These are phyloP conservation scores for Reticulitermes lucifugus DNA, from an alignment of 2,888 invertebrate species.

Conservation along the genomic window DNA sequence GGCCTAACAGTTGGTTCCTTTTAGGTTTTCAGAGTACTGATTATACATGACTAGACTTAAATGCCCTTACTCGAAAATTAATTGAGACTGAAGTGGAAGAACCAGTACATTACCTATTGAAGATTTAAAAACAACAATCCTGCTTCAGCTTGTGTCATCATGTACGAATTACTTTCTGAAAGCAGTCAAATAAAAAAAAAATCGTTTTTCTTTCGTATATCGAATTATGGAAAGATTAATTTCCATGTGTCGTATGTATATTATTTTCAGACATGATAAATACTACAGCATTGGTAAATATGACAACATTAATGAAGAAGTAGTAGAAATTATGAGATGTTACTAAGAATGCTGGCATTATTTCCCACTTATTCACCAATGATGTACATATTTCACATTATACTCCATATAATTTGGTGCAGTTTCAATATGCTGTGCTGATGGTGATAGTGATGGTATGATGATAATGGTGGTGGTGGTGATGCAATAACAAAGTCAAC, in stretches of 20 bases:
- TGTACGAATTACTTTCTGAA: slow-evolving; percentile 34
- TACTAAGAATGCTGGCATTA: slow-evolving; percentile 23
- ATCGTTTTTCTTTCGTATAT: slow-evolving; percentile 12
- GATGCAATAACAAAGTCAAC: slow-evolving; percentile 10
- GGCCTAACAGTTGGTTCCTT: background rate
- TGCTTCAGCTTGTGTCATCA: slow-evolving; percentile 26
- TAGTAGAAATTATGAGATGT: background rate
- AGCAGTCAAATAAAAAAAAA: slow-evolving; percentile 33
- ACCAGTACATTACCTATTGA: background rate
- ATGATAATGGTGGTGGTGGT: background rate
- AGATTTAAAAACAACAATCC: slow-evolving; percentile 14
- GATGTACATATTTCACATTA: slow-evolving; percentile 8
- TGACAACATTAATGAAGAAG: slow-evolving; percentile 33
- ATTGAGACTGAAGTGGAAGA: slow-evolving; percentile 30
- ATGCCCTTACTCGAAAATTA: background rate
- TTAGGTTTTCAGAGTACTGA: background rate
- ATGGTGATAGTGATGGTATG: background rate
- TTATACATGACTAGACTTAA: background rate
- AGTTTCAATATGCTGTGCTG: background rate
- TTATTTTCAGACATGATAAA: background rate
- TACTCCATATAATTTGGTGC: background rate
- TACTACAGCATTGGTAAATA: background rate
- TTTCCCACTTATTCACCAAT: slow-evolving; percentile 15
- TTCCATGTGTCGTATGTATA: slow-evolving; percentile 22
- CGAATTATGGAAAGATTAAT: slow-evolving; percentile 19